Evolutionary conservation across 1,140 invertebrate genomes (phyloP), one percentile per base, ranked within the genome.

Genomic region (Brachionus angularis): DNA sequence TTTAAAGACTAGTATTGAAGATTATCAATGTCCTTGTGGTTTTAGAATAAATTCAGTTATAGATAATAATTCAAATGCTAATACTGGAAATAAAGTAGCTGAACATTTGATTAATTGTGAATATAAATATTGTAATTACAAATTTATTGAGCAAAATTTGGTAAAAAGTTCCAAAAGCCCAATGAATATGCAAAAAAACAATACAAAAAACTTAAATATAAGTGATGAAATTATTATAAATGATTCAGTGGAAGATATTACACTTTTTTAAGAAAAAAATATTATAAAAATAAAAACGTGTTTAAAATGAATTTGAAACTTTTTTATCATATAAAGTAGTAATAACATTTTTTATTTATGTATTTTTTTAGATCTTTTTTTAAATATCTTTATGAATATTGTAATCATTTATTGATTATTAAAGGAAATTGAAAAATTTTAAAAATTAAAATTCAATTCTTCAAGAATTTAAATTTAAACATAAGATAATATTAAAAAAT

Each of bases 91-190:
- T 18, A 67, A 29, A 31, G 47, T 67, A 18, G 62, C 62, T 21
- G 62, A 67, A n/a, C 62, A 67, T 47, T 47, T 67, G 5, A 47
- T 47, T 3, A 67, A 47, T 67, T 67, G 62, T 50, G 42, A 46
- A n/a, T 67, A 46, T 18, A 46, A 50, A 29, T 67, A 47, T 34
- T 67, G 62, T 27, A 21, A 34, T 39, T 58, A 39, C n/a, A 39
- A 58, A 12, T 39, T 34, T 31, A 3, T n/a, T 7, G 3, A 7
- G 16, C 16, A 58, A 39, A 39, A 39, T 39, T 31, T 25, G 21
- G 53, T 23, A n/a, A n/a, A n/a, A n/a, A n/a, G n/a, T n/a, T n/a
- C n/a, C n/a, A n/a, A n/a, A n/a, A n/a, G n/a, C n/a, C n/a, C 34
- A 29, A 58, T 12, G 34, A 58, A 25, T 18, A 58, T 42, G 10